phyloP scores from a whole-genome alignment of 2,888 invertebrate genomes.

The Nomada flava region DNA sequence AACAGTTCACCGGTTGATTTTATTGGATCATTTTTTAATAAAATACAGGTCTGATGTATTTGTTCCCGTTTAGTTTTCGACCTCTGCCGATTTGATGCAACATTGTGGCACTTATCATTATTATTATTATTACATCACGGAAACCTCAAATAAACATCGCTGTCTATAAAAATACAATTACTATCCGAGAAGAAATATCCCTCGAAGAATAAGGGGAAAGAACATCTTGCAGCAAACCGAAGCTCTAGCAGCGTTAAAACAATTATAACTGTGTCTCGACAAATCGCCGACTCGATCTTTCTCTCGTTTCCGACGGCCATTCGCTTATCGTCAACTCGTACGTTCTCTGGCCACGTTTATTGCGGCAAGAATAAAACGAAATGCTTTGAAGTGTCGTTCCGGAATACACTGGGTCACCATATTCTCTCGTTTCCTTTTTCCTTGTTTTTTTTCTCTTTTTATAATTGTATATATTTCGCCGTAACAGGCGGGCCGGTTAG shows the following conservation, averaged over 20 bases:
- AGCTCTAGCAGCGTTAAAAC: not conserved
- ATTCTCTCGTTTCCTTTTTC: constrained; percentile 19
- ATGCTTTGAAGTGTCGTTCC: constrained; percentile 18
- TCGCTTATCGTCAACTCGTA: constrained; percentile 36
- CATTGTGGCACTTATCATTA: no score
- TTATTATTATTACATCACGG: no score
- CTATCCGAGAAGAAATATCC: not conserved
- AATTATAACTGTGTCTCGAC: constrained; percentile 18
- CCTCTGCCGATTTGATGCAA: no score
- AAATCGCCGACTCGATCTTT: not conserved
- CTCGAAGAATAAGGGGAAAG: not conserved
- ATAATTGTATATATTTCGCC: constrained; percentile 38
- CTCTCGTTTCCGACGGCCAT: constrained; percentile 3
- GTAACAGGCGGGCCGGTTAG: constrained; percentile 7
- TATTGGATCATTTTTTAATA: no score
- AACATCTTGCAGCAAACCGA: not conserved
- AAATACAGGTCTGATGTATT: no score
- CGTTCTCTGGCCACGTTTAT: not conserved
- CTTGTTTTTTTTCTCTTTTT: constrained; percentile 12
- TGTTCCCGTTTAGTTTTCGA: no score
- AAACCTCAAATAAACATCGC: not conserved
- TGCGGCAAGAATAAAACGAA: constrained; percentile 27
- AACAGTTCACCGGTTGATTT: no score
- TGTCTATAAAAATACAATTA: not conserved
- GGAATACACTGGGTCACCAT: constrained; percentile 44